Percentiles rank a stretch among this genome's conserved stretches.
phyloP scores from a whole-genome alignment of 2,113 vertebrate genomes.

The Catharus minimus region DNA sequence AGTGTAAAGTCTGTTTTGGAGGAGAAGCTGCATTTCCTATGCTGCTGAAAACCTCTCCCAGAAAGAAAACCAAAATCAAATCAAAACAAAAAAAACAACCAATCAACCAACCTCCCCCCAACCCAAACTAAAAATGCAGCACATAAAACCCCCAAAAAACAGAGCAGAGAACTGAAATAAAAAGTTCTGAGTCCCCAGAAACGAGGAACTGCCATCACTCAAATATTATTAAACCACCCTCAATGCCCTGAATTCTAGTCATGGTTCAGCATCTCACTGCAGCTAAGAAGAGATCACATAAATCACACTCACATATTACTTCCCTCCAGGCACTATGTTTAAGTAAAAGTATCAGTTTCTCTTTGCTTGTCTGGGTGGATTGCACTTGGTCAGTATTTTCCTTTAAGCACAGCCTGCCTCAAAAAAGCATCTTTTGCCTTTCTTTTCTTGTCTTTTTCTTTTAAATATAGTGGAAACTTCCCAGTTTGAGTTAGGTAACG shows the following conservation, averaged over 20 bases:
- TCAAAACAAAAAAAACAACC: not conserved
- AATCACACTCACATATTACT: not conserved
- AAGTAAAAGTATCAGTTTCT: not conserved
- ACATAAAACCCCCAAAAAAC: not conserved
- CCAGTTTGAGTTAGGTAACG: not conserved
- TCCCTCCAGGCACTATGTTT: not conserved
- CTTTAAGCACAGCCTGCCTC: not conserved
- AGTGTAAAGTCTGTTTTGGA: not conserved
- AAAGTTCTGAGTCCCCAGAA: not conserved
- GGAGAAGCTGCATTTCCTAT: not conserved
- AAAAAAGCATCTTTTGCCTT: not conserved
- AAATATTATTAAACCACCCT: not conserved
- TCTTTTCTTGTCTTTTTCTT: not conserved
- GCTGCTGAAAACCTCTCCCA: not conserved
- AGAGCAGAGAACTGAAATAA: not conserved
- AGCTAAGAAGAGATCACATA: not conserved
- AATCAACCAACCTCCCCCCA: fast-evolving
- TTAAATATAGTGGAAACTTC: not conserved
- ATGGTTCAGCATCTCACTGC: not conserved
- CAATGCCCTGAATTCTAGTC: not conserved
- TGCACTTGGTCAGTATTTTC: not conserved
- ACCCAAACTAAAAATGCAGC: not conserved
- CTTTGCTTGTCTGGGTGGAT: not conserved
- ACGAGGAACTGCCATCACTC: not conserved
- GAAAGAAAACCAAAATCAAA: not conserved